phyloP scores from a whole-genome alignment of 2,888 invertebrate species.

The Ptychoptera albimana region DNA sequence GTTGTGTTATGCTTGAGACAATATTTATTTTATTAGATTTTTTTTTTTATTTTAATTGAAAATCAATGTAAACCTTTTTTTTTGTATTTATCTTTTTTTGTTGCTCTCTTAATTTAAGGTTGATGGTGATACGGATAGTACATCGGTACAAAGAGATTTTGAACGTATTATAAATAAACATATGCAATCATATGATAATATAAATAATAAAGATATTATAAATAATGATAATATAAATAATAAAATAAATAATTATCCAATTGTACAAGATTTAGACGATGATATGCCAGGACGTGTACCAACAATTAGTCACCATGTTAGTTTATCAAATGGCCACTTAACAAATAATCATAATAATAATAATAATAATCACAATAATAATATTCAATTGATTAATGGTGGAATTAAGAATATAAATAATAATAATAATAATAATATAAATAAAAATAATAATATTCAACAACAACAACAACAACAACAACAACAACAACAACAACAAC shows the following conservation, averaged over 20 bases:
- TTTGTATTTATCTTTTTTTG: slow-evolving; percentile 2
- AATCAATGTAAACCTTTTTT: slow-evolving; percentile 2
- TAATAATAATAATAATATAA: slow-evolving; percentile 11
- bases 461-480: no score
- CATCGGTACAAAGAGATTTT: slow-evolving; percentile 63
- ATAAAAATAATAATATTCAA: slow-evolving; percentile 5
- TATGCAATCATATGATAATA: slow-evolving; percentile 39
- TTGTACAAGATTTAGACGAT: slow-evolving; percentile 27
- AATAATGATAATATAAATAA: neutral
- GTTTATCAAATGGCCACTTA: slow-evolving; percentile 28
- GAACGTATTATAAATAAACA: slow-evolving; percentile 50
- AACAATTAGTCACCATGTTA: slow-evolving; percentile 31
- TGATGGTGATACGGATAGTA: slow-evolving; percentile 71
- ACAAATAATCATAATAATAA: slow-evolving; percentile 14
- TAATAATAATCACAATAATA: neutral
- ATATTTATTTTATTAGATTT: neutral
- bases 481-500: slow-evolving; percentile 6
- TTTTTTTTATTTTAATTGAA: neutral
- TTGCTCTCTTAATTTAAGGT: slow-evolving; percentile 35
- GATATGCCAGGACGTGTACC: slow-evolving; percentile 29
- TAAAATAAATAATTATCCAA: slow-evolving; percentile 17
- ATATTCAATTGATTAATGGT: neutral
- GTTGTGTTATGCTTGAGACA: neutral
- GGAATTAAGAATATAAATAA: slow-evolving; percentile 6
- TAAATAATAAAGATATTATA: neutral